Conservation (phyloP, 2,888 invertebrate genomes). For the Lepidochitona cinerea region DNA sequence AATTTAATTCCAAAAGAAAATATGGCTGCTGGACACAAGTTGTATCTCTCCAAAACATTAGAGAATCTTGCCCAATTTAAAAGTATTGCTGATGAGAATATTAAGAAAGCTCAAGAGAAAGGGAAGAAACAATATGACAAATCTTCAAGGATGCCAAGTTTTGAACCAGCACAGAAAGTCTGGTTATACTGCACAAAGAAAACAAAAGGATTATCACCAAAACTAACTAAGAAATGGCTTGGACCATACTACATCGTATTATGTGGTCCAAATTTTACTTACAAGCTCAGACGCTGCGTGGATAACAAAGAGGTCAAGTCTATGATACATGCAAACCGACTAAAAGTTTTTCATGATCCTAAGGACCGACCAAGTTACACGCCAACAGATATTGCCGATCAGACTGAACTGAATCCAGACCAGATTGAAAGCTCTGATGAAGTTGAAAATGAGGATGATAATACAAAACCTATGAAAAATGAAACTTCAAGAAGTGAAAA, state of each 20-base stretch:
- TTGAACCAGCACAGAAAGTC: neutral
- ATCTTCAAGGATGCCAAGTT: constrained; percentile 15
- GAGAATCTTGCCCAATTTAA: neutral
- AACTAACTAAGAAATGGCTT: constrained; percentile 18
- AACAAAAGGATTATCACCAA: constrained; percentile 4
- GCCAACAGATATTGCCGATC: neutral
- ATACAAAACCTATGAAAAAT: neutral
- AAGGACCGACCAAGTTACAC: neutral
- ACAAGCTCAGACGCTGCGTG: constrained; percentile 13
- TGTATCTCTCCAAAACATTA: neutral
- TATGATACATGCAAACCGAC: neutral
- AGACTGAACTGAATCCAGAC: neutral
- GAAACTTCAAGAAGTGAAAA: neutral
- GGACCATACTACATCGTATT: constrained; percentile 23
- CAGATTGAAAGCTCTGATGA: neutral
- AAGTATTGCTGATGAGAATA: neutral
- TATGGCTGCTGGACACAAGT: neutral
- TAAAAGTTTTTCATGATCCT: neutral
- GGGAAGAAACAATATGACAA: constrained; percentile 15
- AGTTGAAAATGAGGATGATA: neutral
- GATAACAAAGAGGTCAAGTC: neutral
- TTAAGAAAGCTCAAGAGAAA: constrained; percentile 4
- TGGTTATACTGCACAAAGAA: constrained; percentile 6
- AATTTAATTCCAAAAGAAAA: neutral
- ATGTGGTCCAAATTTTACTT: constrained; percentile 21